A percentile compares a stretch with the other conserved stretches of the same genome.
These are phyloP conservation scores for Heliconius himera DNA, from an alignment of 1,140 invertebrate genomes.

Conservation along the genomic window DNA sequence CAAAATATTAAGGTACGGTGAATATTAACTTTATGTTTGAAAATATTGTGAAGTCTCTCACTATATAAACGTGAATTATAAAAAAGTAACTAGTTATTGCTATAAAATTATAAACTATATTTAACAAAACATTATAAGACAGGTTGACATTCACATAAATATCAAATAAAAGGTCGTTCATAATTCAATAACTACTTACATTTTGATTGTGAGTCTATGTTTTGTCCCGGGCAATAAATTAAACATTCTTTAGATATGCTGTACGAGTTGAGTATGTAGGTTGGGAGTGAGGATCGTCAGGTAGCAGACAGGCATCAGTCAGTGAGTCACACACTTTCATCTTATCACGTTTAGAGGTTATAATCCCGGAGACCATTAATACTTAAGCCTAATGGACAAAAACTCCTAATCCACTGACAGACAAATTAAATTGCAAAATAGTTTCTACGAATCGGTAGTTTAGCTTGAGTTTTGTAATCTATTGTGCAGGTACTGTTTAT, in stretches of 20 bases:
- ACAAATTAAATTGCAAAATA: conserved; percentile 47
- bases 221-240: conserved; percentile 37
- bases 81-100: neutral
- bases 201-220: conserved; percentile 18
- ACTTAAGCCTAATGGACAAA: conserved; percentile 79
- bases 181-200: conserved; percentile 16
- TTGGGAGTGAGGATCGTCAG: conserved; percentile 51
- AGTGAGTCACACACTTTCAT: conserved; percentile 62
- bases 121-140: neutral
- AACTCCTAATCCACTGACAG: conserved; percentile 63
- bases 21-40: neutral
- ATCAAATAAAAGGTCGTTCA: conserved; percentile 22
- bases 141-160: conserved; percentile 4
- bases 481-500: conserved; percentile 1
- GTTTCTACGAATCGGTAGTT: conserved; percentile 18
- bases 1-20: neutral
- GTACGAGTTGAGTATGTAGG: conserved; percentile 37
- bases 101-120: neutral
- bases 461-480: conserved; percentile 9
- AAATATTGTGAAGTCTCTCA: neutral
- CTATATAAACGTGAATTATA: neutral
- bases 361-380: conserved; percentile 78
- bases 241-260: conserved; percentile 35
- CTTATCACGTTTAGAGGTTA: conserved; percentile 64
- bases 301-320: conserved; percentile 68